Evolutionary conservation across 1,140 invertebrate species (phyloP).

Genomic region (Drusus annulatus): DNA sequence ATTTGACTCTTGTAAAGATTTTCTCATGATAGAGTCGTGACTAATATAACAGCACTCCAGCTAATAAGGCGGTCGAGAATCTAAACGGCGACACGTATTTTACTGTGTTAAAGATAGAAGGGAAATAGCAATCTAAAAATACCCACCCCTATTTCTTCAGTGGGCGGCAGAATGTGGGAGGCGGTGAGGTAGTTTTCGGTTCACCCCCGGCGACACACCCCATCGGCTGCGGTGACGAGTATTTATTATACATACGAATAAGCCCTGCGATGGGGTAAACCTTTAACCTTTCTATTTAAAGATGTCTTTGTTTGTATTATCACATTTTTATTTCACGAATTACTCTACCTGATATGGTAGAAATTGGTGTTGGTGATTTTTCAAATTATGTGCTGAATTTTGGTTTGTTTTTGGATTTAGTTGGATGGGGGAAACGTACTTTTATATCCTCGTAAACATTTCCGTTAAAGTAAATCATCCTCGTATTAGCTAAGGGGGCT

Average conservation of each 20-base stretch:
- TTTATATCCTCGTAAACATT: too few species aligned
- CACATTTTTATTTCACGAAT: background rate
- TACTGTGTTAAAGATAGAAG: background rate
- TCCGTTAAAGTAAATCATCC: too few species aligned
- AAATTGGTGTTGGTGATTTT: too few species aligned
- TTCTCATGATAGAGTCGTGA: too few species aligned
- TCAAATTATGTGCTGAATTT: too few species aligned
- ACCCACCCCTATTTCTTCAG: background rate
- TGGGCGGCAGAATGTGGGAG: background rate
- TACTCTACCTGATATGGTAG: background rate
- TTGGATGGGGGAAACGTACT: too few species aligned
- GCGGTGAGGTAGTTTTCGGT: background rate
- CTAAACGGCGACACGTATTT: constrained; percentile 1
- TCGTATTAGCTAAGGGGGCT: too few species aligned
- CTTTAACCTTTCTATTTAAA: constrained; percentile 9
- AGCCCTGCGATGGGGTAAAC: too few species aligned
- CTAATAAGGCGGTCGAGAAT: constrained; percentile 6
- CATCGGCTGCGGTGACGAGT: constrained; percentile 1
- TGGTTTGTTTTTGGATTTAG: too few species aligned
- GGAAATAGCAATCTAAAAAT: constrained; percentile 14
- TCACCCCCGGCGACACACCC: background rate
- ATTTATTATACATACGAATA: background rate
- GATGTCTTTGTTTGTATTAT: background rate
- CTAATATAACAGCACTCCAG: background rate
- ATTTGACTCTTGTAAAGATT: too few species aligned